Evolutionary conservation across 2,888 invertebrate genomes (phyloP), one percentile per base, ranked within the genome.

Genomic region (Aplocera efformata): DNA sequence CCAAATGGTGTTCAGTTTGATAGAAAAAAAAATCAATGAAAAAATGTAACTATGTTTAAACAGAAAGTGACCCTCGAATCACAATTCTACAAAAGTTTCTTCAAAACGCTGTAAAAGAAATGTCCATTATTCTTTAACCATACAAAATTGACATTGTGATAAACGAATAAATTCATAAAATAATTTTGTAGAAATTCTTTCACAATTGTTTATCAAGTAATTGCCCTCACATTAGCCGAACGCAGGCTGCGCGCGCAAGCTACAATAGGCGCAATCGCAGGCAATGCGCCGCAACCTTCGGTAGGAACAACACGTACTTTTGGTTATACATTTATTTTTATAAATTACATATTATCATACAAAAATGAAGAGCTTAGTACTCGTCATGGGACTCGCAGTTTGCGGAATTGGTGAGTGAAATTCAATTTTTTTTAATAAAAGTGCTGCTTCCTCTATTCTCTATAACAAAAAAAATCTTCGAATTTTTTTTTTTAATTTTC

Each of bases 231-330:
- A 58, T 65, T 53, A 41, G 45, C 53, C 63, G 73, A 49, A 53
- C 54, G 62, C 66, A 30, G 30, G 25, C 25, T 60, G 67, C 63
- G 48, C 47, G 64, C 63, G 67, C 66, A 61, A 58, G 56, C 55
- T 55, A 72, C 75, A 70, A 69, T 67, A 60, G 60, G 54, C 60
- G 53, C 57, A 48, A 43, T n/a, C n/a, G 50, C 66, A 53, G 63
- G 65, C 85, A 86, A 85, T 83, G 78, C 79, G 56, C 60, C 67
- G 55, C 79, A 76, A 78, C 78, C 79, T 79, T 73, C 72, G 76
- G 56, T 61, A 64, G 69, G 72, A 74, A 70, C 51, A 76, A 74
- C 84, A 85, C 86, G 86, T 76, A 66, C 64, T 60, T 67, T 52
- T 58, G 47, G 67, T 60, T 52, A 24, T 58, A 37, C 50, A 39